Base-by-base conservation (phyloP, 2,888 invertebrate species). In the Orgyia antiqua region DNA sequence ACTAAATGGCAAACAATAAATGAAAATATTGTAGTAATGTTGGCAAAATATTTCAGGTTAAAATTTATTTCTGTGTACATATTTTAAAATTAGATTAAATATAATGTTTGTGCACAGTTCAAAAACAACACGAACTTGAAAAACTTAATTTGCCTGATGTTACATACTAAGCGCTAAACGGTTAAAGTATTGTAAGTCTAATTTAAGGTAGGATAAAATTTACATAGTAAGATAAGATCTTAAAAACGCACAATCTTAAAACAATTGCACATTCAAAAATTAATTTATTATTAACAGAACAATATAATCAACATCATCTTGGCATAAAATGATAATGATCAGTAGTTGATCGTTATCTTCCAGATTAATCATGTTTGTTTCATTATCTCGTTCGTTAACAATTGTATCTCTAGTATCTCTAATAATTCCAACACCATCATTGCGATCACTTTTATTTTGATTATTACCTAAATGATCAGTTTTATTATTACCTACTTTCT, bases 271-370 rank as follows among this genome's bases (percentile, higher is more conserved):
- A 15, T 15, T 15, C 4, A 15, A 4, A 6, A 15, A 4, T 45
- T 64, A 62, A 36, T 62, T 58, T 57, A 69, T 40, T 46, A 68
- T 42, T 43, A 75, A 48, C 36, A 68, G 56, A 59, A 79, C 42
- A 29, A 75, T 49, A 51, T 56, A 64, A 45, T 65, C 67, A 34
- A 53, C 51, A 29, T 70, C 58, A 31, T 71, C 66, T 35, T 64
- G 68, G 39, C 69, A 59, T 40, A 71, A 60, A 51, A 80, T 60
- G 45, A 82, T 68, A 50, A 77, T 63, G 59, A 80, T 44, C 38
- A 70, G 48, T 72, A 79, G 75, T 74, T 74, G 78, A 75, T 72
- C 66, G 58, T 51, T 62, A 54, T 61, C 60, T 42, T 59, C 62
- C 57, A 62, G 62, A 57, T 54, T 45, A 37, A 42, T 46, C 49